phyloP scores from a whole-genome alignment of 2,113 vertebrate species.

The Numida meleagris region DNA sequence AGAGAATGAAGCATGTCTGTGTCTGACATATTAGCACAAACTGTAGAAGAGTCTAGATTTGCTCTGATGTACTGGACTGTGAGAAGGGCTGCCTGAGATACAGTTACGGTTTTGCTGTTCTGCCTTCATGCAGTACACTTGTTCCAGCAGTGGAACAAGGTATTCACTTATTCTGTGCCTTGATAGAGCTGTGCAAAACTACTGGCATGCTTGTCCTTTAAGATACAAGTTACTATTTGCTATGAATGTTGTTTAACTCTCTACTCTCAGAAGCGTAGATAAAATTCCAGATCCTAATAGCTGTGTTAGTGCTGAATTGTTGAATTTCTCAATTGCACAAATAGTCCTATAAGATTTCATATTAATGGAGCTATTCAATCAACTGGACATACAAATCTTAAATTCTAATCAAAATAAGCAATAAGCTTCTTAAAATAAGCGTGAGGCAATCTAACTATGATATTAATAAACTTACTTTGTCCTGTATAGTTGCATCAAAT shows the following conservation, averaged over 20 bases:
- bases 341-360: neutral
- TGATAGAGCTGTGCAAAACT: neutral
- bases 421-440: neutral
- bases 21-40: neutral
- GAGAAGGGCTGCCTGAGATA: neutral
- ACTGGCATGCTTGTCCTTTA: neutral
- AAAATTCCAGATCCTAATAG: neutral
- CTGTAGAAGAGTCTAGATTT: fast-evolving
- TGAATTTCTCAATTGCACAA: neutral
- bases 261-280: neutral
- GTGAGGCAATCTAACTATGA: neutral
- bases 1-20: fast-evolving
- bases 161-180: neutral
- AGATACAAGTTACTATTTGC: neutral
- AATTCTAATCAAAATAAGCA: neutral
- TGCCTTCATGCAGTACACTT: neutral
- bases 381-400: neutral
- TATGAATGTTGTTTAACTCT: neutral
- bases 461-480: neutral
- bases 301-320: neutral
- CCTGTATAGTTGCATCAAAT: neutral
- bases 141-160: neutral
- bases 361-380: neutral
- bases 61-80: neutral
- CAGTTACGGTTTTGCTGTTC: neutral